Evolutionary conservation across 1,140 invertebrate species (phyloP).

Genomic region (Pogonomyrmex barbatus): DNA sequence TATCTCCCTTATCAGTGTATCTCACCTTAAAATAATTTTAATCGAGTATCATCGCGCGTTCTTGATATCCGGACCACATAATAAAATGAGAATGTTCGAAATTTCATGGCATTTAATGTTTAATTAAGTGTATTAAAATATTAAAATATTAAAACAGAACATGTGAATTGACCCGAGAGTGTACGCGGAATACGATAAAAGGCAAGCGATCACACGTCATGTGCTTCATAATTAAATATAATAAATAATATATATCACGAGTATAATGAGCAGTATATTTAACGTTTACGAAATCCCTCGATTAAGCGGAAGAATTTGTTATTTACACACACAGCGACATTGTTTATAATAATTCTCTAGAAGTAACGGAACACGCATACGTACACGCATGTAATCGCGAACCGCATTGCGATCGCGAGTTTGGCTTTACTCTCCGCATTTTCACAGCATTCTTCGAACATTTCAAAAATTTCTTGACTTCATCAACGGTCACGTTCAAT

Average conservation of each 20-base stretch:
- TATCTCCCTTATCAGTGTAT: not conserved
- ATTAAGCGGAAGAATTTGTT: conserved; percentile 27
- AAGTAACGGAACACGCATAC: not conserved
- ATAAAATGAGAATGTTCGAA: not conserved
- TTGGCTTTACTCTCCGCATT: not conserved
- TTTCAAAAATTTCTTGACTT: too few species aligned
- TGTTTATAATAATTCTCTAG: conserved; percentile 21
- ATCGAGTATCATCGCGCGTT: not conserved
- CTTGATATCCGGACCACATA: not conserved
- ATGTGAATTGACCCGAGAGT: not conserved
- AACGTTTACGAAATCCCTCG: not conserved
- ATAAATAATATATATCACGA: conserved; percentile 29
- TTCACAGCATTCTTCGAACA: not conserved
- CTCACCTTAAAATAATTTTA: not conserved
- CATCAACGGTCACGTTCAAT: too few species aligned
- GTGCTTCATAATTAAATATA: conserved; percentile 27
- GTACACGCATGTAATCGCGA: not conserved
- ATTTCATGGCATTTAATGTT: conserved; percentile 26
- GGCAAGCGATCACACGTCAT: not conserved
- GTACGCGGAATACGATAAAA: conserved; percentile 38
- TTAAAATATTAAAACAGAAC: conserved; percentile 5
- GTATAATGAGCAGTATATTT: not conserved
- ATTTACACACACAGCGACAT: not conserved
- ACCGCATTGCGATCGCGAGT: not conserved
- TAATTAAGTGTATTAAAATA: conserved; percentile 41